Conservation (phyloP, 1,140 invertebrate species). For the Diprion similis region DNA sequence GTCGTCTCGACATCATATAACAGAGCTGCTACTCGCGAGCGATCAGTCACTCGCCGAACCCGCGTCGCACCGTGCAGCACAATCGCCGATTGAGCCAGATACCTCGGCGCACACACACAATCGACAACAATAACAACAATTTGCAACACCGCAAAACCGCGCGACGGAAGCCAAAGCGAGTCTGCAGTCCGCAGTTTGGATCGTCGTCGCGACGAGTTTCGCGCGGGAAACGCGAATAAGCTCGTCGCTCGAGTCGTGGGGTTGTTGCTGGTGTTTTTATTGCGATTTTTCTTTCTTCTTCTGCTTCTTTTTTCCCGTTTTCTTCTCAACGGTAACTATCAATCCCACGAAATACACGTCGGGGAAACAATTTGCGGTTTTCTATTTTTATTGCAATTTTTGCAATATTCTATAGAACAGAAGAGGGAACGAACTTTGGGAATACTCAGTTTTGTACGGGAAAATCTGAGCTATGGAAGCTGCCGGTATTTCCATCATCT, state of each 20-base stretch:
- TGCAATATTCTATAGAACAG: neutral
- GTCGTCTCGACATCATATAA: neutral
- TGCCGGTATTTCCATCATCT: neutral
- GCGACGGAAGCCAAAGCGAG: neutral
- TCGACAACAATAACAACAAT: neutral
- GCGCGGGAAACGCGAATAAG: neutral
- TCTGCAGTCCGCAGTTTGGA: too few relatives aligned
- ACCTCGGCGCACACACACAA: neutral
- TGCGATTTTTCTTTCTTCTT: neutral
- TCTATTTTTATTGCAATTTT: neutral
- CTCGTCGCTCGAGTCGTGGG: neutral
- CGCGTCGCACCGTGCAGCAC: neutral
- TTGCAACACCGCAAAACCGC: neutral
- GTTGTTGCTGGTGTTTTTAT: neutral
- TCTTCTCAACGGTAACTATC: neutral
- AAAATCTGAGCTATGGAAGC: neutral
- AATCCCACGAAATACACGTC: neutral
- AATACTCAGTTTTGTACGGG: neutral
- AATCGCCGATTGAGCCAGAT: neutral
- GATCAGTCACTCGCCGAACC: neutral
- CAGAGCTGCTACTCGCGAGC: neutral
- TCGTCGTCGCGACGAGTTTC: neutral
- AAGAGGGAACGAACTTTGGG: neutral
- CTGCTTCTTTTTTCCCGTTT: neutral
- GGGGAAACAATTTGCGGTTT: neutral